Evolutionary conservation across 1,140 invertebrate genomes (phyloP).

Genomic region (Drosophila albomicans): DNA sequence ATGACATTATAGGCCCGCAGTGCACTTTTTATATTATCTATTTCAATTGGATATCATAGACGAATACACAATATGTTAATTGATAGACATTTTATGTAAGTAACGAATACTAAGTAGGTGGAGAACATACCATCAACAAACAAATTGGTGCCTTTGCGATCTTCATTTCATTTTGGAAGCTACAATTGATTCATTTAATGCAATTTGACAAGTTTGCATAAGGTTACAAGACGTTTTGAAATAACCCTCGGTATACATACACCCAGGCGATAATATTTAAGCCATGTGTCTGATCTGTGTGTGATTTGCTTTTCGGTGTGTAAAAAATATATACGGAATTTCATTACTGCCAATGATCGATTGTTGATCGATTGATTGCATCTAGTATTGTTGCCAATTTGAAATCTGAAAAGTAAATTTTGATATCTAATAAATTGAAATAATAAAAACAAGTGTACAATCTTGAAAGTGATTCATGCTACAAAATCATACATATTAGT

Average conservation of each 20-base stretch:
- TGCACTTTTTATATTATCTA: conserved; percentile 14
- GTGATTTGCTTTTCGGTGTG: conserved; percentile 12
- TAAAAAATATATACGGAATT: neutral
- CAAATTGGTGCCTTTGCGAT: conserved; percentile 45
- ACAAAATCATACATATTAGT: conserved; percentile 16
- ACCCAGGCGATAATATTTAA: conserved; percentile 10
- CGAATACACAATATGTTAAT: neutral
- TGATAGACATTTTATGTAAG: conserved; percentile 2
- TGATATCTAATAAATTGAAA: conserved; percentile 15
- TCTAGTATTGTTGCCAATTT: conserved; percentile 26
- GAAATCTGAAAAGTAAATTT: conserved; percentile 33
- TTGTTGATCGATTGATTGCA: neutral
- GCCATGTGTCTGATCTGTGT: conserved; percentile 8
- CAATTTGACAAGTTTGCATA: conserved; percentile 35
- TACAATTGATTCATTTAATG: conserved; percentile 48
- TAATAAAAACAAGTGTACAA: conserved; percentile 1
- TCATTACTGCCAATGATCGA: conserved; percentile 15
- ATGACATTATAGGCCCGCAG: neutral
- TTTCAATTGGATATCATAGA: neutral
- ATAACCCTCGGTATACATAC: conserved; percentile 41
- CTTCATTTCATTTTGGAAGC: conserved; percentile 43
- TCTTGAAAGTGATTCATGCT: conserved; percentile 2
- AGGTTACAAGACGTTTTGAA: conserved; percentile 18
- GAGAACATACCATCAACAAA: conserved; percentile 23
- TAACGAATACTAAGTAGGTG: neutral